phyloP scores from a whole-genome alignment of 2,888 invertebrate species.

The Drosophila imparisetae region DNA sequence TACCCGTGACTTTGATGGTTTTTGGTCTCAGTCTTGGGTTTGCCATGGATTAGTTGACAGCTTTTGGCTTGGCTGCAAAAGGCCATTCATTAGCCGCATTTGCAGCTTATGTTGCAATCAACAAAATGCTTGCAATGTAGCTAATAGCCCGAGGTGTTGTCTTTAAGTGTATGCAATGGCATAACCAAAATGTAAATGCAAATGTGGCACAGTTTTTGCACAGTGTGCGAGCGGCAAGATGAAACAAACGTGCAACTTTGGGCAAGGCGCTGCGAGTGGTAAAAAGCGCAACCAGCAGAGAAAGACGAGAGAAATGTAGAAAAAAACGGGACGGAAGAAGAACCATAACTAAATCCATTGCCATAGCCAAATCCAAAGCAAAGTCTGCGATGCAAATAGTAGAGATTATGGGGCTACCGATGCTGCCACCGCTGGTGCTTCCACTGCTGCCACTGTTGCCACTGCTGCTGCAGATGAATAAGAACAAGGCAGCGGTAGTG shows the following conservation, averaged over 20 bases:
- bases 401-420: conserved; percentile 71
- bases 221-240: conserved; percentile 60
- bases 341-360: conserved; percentile 80
- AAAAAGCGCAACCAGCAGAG: conserved; percentile 69
- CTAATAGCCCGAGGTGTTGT: conserved; percentile 8
- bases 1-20: conserved; percentile 1
- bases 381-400: conserved; percentile 81
- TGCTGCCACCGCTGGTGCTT: conserved; percentile 6
- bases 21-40: conserved; percentile 26
- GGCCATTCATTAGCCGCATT: conserved; percentile 63
- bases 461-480: conserved; percentile 54
- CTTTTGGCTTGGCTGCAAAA: conserved; percentile 44
- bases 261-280: conserved; percentile 20
- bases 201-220: conserved; percentile 68
- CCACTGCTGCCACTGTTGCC: background rate
- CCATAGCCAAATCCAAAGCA: conserved; percentile 79
- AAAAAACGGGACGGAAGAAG: conserved; percentile 60
- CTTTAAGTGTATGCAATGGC: conserved; percentile 4
- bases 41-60: conserved; percentile 43
- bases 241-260: conserved; percentile 61
- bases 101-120: conserved; percentile 49
- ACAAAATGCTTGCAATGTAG: conserved; percentile 50
- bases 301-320: conserved; percentile 35
- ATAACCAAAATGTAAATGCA: conserved; percentile 48
- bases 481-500: conserved; percentile 35